Percentiles rank a stretch among this genome's conserved stretches.
Evolutionary conservation across 92 coral and sea anemone genomes (phyloP).

Genomic region (Palythoa grandiflora): DNA sequence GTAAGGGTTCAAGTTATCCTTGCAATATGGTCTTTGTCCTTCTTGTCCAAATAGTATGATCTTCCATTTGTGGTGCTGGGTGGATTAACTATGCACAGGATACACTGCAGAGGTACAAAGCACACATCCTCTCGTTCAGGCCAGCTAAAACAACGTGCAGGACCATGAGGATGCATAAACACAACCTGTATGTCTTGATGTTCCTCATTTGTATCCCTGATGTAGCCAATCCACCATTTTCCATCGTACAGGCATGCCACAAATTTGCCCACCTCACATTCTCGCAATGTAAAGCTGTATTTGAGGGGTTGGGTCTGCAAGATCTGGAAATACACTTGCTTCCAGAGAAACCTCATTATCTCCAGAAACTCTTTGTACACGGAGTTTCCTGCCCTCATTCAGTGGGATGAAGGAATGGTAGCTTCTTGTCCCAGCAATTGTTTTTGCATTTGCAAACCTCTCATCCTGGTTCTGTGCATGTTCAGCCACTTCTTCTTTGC

Average conservation of each 20-base stretch:
- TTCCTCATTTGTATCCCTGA: background rate
- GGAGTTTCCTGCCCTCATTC: background rate
- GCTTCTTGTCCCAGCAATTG: background rate
- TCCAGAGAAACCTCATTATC: background rate
- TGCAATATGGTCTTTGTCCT: background rate
- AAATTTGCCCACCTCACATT: too few relatives aligned
- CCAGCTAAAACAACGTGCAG: too few relatives aligned
- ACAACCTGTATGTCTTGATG: too few relatives aligned
- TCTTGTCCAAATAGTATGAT: background rate
- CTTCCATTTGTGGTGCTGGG: background rate
- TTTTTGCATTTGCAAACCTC: background rate
- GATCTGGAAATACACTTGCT: background rate
- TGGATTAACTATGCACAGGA: background rate
- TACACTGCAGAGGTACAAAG: background rate
- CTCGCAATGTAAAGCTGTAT: too few relatives aligned
- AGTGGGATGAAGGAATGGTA: background rate
- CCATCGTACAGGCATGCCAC: background rate
- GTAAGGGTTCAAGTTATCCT: background rate
- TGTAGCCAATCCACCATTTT: conserved; percentile 12
- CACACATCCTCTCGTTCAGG: too few relatives aligned
- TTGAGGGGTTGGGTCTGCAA: background rate
- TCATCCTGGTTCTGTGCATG: background rate
- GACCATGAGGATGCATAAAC: too few relatives aligned
- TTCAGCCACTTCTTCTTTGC: background rate
- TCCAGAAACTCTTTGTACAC: background rate